Base-by-base conservation (phyloP, 1,140 invertebrate genomes). In the Lerema accius region DNA sequence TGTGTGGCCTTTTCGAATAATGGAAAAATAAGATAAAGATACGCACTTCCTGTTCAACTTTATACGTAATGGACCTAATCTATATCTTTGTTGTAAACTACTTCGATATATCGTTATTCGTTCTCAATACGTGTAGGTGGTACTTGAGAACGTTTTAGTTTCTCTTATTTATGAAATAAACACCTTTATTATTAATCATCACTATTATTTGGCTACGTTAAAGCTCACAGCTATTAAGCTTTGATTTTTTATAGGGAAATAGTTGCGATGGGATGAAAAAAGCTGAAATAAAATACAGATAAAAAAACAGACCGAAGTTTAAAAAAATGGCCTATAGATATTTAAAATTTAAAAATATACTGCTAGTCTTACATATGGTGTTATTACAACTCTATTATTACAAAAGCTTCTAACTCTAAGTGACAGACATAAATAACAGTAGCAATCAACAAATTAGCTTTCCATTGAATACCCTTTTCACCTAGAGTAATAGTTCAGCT, bases 1-100 rank as follows among this genome's bases (percentile, higher is more conserved):
- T 80, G 78, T 82, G 80, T 79, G 80, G 74, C 72, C 79, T 59
- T 46, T 45, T 46, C 51, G 67, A 73, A 73, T 60, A 60, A 73
- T 72, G 61, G 39, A 64, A 69, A 67, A 67, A 61, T 64, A 55
- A 67, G 61, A 70, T 67, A 60, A 43, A 64, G 49, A 46, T 64
- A 45, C 32, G 50, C 45, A 64, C 66, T 78, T 71, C 62, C 70
- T 67, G 58, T 64, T 49, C 37, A 17, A 15, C 28, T 35, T 35
- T 49, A 26, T 58, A 58, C 53, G 39, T 56, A 56, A 56, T 56
- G 53, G 23, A 45, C 53, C 23, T 56, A 56, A 56, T 56, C 53
- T 56, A 43, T 56, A 56, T 56, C 39, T 56, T 23, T 56, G 13
- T 32, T 56, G 53, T 56, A 56, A 56, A 56, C 39, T 23, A 56